Evolutionary conservation across 2,113 vertebrate genomes (phyloP), one percentile per base, ranked within the genome.

Genomic region (Chlorodrepanis virens): DNA sequence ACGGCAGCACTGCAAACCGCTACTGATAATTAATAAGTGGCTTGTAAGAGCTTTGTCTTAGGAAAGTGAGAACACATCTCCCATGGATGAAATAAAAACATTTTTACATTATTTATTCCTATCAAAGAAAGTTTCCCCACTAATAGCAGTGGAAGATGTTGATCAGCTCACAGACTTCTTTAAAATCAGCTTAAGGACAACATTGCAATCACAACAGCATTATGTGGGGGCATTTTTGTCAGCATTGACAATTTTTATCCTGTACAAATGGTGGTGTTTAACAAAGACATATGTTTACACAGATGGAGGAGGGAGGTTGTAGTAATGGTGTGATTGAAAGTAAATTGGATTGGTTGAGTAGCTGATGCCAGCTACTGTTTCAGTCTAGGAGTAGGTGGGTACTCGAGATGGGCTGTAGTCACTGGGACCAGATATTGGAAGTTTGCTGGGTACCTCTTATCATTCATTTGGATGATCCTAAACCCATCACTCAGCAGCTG

Each of bases 191-290:
- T 89, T 67, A 64, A 95, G 86, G 86, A 95, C 94, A 95, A 92
- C 92, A 94, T 35, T 91, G 90, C 86, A 89, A 95, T 97, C 92
- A 92, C 95, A 95, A 97, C 93, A 95, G 94, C 91, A 94, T 95
- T 95, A 95, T 57, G 95, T 95, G 96, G 95, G 93, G 96, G 94
- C 94, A 94, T 88, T 96, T 97, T 96, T 94, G 94, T 96, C 94
- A 95, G 94, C 95, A 96, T 83, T 97, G 97, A 95, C 95, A 97
- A 96, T 97, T 97, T 96, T 97, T 96, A 96, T 94, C 89, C 93
- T 80, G 82, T 95, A 85, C 93, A 96, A 95, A 95, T 96, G 95
- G 93, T 89, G 95, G 92, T 96, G 96, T 97, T 96, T 97, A 96
- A 96, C 92, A 96, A 96, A 96, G 96, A 94, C 94, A 97, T 96